phyloP scores from a whole-genome alignment of 2,888 invertebrate genomes.

The Orthosia gothica region DNA sequence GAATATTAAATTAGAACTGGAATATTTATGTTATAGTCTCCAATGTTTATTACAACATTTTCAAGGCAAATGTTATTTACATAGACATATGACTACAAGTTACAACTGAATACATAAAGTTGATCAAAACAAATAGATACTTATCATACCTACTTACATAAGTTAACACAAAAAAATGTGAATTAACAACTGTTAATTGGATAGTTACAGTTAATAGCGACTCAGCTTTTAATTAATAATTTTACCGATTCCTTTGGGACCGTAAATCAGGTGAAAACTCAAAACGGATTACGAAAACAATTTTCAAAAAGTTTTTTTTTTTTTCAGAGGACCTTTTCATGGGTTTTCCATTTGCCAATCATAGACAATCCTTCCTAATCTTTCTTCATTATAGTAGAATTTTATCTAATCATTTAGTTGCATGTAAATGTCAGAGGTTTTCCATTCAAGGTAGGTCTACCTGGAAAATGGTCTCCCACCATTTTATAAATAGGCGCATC shows the following conservation, averaged over 20 bases:
- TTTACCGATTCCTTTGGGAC: not conserved
- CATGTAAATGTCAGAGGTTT: not conserved
- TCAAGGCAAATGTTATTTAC: constrained; percentile 41
- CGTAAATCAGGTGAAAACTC: constrained; percentile 5
- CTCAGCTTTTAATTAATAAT: not conserved
- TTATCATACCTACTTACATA: not conserved
- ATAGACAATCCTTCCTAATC: not conserved
- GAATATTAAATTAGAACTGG: constrained; percentile 16
- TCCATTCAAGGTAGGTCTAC: not conserved
- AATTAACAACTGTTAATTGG: not conserved
- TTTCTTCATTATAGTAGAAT: not conserved
- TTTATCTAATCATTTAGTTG: not conserved
- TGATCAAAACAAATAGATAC: constrained; percentile 27
- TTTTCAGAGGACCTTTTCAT: too few species aligned
- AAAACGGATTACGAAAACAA: not conserved
- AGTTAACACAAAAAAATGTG: constrained; percentile 3
- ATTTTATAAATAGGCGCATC: constrained; percentile 28
- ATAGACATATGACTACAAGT: constrained; percentile 9
- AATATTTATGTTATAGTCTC: constrained; percentile 25
- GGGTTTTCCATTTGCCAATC: not conserved
- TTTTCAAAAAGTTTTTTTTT: too few species aligned
- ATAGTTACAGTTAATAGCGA: not conserved
- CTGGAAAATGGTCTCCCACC: constrained; percentile 10
- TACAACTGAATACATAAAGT: constrained; percentile 21
- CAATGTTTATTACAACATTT: constrained; percentile 32